Base-by-base conservation (phyloP, 2,797 vertebrate species). In the Rhynchonycteris naso region DNA sequence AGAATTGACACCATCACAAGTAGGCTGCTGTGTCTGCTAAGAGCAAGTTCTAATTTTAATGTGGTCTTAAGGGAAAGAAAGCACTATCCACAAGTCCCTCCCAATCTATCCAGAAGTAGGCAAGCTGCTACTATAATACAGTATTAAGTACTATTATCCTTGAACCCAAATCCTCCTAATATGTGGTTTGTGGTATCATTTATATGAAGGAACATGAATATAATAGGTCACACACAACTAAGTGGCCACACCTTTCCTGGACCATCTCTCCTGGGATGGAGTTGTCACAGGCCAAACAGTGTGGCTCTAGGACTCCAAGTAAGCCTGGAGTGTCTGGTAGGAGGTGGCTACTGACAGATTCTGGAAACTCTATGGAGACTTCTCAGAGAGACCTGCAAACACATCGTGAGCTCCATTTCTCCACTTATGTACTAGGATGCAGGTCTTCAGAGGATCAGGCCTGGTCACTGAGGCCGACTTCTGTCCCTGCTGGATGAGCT, bases 121-220 rank as follows among this genome's bases (percentile, higher is more conserved):
- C 26, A 72, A 71, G 59, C 28, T 74, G 30, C 88, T 82, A 95
- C 38, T 94, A 54, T 89, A 93, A 83, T 50, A 30, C 5, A 87
- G 28, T 80, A 56, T 88, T 90, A 85, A 90, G 72, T 69, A 90
- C 43, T 65, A 22, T 43, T 74, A 66, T 74, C 26, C 74, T 93
- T 90, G 54, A 59, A 52, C 68, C n/a, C 75, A 89, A 74, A 84
- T 24, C 26, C 61, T 72, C 75, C 65, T 92, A 52, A 43, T 47
- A 33, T n/a, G 56, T 93, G 33, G 4, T 93, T 10, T 24, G 69
- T 84, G 14, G 19, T 22, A 6, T 69, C 2, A 76, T 86, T 88
- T 76, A 52, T 58, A 61, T n/a, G 65, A 71, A 74, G 65, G 47
- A 69, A 33, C 10, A 28, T 81, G 58, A 81, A 28, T 38, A 11